Evolutionary conservation across 2,113 vertebrate genomes (phyloP), one percentile per base, ranked within the genome.

Genomic region (Clarias macrocephalus): DNA sequence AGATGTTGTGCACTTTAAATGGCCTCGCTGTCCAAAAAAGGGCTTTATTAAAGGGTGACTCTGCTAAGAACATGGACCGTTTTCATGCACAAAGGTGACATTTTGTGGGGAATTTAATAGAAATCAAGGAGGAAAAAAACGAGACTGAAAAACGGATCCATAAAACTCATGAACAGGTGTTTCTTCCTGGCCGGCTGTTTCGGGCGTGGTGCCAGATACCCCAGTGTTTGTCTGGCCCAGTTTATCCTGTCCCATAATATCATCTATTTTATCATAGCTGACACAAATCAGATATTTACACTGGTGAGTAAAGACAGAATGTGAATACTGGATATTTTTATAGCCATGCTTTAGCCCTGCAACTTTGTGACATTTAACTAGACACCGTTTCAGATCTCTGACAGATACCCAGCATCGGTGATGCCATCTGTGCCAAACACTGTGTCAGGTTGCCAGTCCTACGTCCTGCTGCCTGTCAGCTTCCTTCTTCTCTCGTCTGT

Each of bases 401-500:
- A 84, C 87, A 87, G 89, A 81, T 86, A 85, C 83, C 80, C 86
- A 85, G 75, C 60, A 83, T 62, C 57, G 87, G 25, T 79, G 76
- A 83, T 70, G 82, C 89, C 87, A 90, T 90, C 89, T 90, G 89
- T 68, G 80, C 86, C 85, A 81, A 86, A 85, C 80, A 75, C 66
- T 68, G 21, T 87, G 84, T 81, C 48, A 66, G 85, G 56, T 84
- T 84, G 89, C 87, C 89, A 88, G 87, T 90, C 81, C 85, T 83
- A 72, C 73, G 87, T 90, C 84, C 87, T 86, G 68, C 73, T 86
- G 86, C 68, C 80, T 83, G 84, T 88, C 85, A 88, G 80, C 80
- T 82, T 83, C 80, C 81, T 83, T 82, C 77, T 16, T 83, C 77
- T 16, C 80, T 88, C 76, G 60, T 85, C 84, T 85, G 63, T 60